phyloP scores from a whole-genome alignment of 2,113 vertebrate genomes.

The Pachypanchax playfairii region DNA sequence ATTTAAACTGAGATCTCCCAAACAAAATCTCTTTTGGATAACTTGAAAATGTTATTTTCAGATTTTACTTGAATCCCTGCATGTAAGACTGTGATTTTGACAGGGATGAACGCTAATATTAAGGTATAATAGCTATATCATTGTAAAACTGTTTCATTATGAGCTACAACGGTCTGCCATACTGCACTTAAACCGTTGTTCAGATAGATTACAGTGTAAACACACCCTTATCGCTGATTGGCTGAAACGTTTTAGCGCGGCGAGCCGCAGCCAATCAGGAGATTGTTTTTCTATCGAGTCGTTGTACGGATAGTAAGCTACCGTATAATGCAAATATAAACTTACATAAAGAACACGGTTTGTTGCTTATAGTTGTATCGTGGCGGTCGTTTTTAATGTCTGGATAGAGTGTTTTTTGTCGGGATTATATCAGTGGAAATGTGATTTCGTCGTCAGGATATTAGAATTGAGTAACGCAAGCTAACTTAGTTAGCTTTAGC shows the following conservation, averaged over 20 bases:
- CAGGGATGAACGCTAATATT: too few species aligned
- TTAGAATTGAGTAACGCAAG: slow-evolving; percentile 42
- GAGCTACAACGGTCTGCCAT: not conserved
- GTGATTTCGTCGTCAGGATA: slow-evolving; percentile 24
- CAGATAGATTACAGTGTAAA: slow-evolving; percentile 25
- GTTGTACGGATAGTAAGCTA: slow-evolving; percentile 69
- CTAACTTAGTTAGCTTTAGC: slow-evolving; percentile 61
- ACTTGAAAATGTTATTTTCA: too few species aligned
- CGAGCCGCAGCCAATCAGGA: slow-evolving; percentile 72
- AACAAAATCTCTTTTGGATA: too few species aligned
- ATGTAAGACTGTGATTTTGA: too few species aligned
- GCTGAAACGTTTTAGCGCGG: slow-evolving; percentile 76
- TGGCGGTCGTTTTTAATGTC: not conserved
- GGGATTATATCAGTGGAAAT: slow-evolving; percentile 17
- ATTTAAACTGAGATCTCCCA: too few species aligned
- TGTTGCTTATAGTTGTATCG: not conserved
- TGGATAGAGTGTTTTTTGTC: not conserved
- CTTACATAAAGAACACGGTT: slow-evolving; percentile 48
- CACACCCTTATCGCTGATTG: slow-evolving; percentile 70
- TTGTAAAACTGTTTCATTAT: too few species aligned
- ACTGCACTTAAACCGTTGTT: slow-evolving; percentile 22
- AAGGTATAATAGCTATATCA: too few species aligned
- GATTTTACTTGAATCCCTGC: too few species aligned
- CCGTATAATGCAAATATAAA: slow-evolving; percentile 72
- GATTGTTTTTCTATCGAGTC: slow-evolving; percentile 77